These are phyloP conservation scores for Ploceus nigricollis DNA, from an alignment of 2,113 vertebrate species.

Conservation along the genomic window DNA sequence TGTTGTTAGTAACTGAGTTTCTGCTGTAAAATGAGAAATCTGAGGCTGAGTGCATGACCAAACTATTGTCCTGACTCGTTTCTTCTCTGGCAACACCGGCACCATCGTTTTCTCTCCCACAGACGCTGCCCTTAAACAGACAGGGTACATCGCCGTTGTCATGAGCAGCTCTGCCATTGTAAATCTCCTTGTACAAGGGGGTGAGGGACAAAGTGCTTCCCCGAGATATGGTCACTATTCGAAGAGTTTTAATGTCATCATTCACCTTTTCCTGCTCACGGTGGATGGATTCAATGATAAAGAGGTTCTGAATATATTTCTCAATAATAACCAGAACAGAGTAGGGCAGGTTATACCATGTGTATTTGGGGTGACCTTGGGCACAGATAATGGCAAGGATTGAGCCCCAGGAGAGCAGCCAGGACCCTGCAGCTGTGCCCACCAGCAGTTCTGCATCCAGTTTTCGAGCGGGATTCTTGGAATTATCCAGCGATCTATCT, in stretches of 20 bases:
- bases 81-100: constrained; percentile 35
- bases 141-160: constrained; percentile 8
- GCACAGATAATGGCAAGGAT: constrained; percentile 82
- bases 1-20: constrained; percentile 50
- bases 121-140: constrained; percentile 17
- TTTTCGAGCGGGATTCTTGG: constrained; percentile 87
- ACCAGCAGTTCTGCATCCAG: constrained; percentile 88
- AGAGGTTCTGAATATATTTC: constrained; percentile 94
- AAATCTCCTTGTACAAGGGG: constrained; percentile 72
- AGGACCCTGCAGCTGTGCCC: constrained; percentile 88
- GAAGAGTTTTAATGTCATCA: constrained; percentile 63
- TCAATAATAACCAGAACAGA: constrained; percentile 86
- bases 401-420: constrained; percentile 96
- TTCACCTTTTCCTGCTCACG: constrained; percentile 73
- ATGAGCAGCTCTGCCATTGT: constrained; percentile 69
- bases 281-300: constrained; percentile 90
- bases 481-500: constrained; percentile 77
- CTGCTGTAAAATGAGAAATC: constrained; percentile 31
- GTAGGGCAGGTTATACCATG: constrained; percentile 89
- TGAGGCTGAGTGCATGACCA: constrained; percentile 35
- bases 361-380: constrained; percentile 69
- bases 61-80: constrained; percentile 15
- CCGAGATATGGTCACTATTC: constrained; percentile 81
- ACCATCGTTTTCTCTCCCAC: not conserved
- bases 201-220: constrained; percentile 47